These are phyloP conservation scores for Ianthella basta DNA, from an alignment of 37 sponge, comb jelly and placozoan genomes.

Conservation along the genomic window DNA sequence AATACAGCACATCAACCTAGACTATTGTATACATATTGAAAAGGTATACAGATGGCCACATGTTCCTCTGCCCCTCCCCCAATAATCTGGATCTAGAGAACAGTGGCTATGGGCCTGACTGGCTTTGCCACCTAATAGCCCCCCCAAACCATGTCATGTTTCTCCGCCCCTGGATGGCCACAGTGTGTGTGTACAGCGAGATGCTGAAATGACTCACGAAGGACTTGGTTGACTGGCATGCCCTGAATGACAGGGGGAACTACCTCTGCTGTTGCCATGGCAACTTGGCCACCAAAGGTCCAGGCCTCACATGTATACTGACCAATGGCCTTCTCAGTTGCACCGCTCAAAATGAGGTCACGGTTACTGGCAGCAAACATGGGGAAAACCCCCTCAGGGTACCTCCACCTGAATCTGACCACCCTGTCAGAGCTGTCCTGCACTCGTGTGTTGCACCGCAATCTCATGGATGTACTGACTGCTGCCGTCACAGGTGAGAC, in stretches of 20 bases:
- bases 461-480: neutral
- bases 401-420: neutral
- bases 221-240: neutral
- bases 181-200: no score
- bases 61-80: no score
- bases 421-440: neutral
- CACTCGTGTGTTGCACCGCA: neutral
- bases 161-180: no score
- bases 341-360: neutral
- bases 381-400: neutral
- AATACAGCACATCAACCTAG: no score
- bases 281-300: neutral
- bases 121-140: no score
- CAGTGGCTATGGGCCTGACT: no score
- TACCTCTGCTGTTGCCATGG: neutral
- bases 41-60: no score
- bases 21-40: no score
- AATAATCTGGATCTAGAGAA: no score
- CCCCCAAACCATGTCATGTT: no score
- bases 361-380: neutral
- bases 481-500: neutral
- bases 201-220: no score
- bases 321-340: neutral
- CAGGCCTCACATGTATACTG: neutral
- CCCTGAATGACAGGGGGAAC: neutral